Evolutionary conservation across 1,140 invertebrate genomes (phyloP).

Genomic region (Nephila pilipes): DNA sequence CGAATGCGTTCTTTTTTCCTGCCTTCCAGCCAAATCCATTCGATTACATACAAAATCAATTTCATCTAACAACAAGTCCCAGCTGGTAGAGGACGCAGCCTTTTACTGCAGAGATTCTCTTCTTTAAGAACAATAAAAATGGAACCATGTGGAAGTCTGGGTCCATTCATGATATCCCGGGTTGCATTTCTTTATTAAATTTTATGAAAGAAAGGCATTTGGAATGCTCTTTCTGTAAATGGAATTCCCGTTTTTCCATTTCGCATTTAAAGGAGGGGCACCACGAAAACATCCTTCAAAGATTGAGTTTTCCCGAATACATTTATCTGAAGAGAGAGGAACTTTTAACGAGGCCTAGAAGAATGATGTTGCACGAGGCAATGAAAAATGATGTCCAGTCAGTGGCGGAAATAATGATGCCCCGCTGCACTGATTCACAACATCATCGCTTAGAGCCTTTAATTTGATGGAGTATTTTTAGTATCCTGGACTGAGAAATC

Average conservation of each 20-base stretch:
- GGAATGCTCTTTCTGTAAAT: conserved; percentile 1
- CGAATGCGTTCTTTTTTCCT: not conserved
- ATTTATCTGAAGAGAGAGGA: not conserved
- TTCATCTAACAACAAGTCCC: conserved; percentile 14
- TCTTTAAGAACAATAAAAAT: conserved; percentile 22
- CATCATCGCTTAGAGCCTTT: too few relatives aligned
- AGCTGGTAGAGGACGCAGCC: not conserved
- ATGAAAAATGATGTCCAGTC: conserved; percentile 6
- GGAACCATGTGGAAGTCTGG: not conserved
- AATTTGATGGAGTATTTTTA: too few relatives aligned
- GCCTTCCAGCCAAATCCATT: not conserved
- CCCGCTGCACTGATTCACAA: too few relatives aligned
- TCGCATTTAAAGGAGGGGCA: not conserved
- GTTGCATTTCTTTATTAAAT: conserved; percentile 31
- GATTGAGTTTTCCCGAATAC: not conserved
- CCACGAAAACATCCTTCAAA: not conserved
- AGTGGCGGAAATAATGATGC: not conserved
- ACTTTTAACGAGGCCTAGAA: not conserved
- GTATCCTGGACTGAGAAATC: too few relatives aligned
- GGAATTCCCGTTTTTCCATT: conserved; percentile 1
- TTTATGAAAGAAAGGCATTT: not conserved
- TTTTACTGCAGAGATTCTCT: not conserved
- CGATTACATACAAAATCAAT: conserved; percentile 36
- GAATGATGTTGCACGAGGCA: not conserved
- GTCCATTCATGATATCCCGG: not conserved